Conservation (phyloP, 2,888 invertebrate species). For the Thera britannica region DNA sequence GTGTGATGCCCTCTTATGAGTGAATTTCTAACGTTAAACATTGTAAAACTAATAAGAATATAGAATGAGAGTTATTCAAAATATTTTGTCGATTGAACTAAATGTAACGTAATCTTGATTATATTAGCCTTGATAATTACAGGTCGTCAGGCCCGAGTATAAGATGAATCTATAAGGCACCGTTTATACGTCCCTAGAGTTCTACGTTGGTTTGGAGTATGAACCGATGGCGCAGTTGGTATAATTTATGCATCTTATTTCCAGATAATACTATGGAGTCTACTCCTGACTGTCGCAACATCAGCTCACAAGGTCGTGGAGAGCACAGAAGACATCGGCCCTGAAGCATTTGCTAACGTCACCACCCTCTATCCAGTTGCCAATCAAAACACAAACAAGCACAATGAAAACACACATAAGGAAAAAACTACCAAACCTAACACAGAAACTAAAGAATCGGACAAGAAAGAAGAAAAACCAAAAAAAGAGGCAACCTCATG, state of each 20-base stretch:
- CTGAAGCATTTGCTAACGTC: slow-evolving; percentile 51
- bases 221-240: too few relatives aligned
- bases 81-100: too few relatives aligned
- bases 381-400: slow-evolving; percentile 35
- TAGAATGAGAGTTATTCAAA: too few relatives aligned
- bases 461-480: slow-evolving; percentile 33
- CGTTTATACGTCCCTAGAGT: too few relatives aligned
- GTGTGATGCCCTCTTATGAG: too few relatives aligned
- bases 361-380: slow-evolving; percentile 68
- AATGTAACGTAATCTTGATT: too few relatives aligned
- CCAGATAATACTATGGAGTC: slow-evolving; percentile 55
- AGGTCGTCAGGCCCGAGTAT: too few relatives aligned
- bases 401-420: slow-evolving; percentile 16
- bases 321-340: slow-evolving; percentile 50
- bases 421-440: slow-evolving; percentile 15
- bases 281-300: slow-evolving; percentile 46
- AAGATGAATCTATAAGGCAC: too few relatives aligned
- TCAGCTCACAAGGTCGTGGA: slow-evolving; percentile 49
- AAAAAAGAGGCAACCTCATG: slow-evolving; percentile 51
- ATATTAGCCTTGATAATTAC: too few relatives aligned
- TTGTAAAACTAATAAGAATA: too few relatives aligned
- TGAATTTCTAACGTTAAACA: too few relatives aligned
- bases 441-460: slow-evolving; percentile 19
- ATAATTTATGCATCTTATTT: slow-evolving; percentile 10
- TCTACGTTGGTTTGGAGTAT: too few relatives aligned